Evolutionary conservation across 2,888 invertebrate species (phyloP), one percentile per base, ranked within the genome.

Genomic region (Erpobdella octoculata): DNA sequence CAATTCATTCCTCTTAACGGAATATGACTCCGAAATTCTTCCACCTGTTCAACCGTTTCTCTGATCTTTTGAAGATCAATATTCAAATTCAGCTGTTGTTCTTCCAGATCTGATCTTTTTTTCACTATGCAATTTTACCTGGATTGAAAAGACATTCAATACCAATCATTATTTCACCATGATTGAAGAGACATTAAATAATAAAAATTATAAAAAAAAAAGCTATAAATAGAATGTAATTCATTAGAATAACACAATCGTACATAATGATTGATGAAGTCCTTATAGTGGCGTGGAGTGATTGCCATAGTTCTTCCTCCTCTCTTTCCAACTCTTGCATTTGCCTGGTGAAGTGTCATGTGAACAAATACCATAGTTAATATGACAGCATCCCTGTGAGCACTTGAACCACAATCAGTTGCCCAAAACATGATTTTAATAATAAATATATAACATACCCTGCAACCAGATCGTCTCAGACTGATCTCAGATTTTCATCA

Each of bases 21-120:
- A 96, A 73, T 99, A 87, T 73, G 95, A 95, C 85, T 95, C 96
- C 83, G n/a, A n/a, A n/a, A n/a, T n/a, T n/a, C n/a, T n/a, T n/a
- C n/a, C n/a, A n/a, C n/a, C n/a, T n/a, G n/a, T n/a, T n/a, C n/a
- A n/a, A n/a, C n/a, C n/a, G n/a, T n/a, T n/a, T n/a, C n/a, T n/a
- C n/a, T n/a, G n/a, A n/a, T n/a, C n/a, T n/a, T n/a, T n/a, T n/a
- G n/a, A n/a, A n/a, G n/a, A n/a, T n/a, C n/a, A n/a, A n/a, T n/a
- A n/a, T n/a, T n/a, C n/a, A n/a, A n/a, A n/a, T 98, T 98, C 90
- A 99, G 92, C 82, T 98, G 97, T 82, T 96, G n/a, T n/a, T n/a
- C n/a, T 83, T 99, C 98, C 71, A 99, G 86, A 83, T 98, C 97
- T 2, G 93, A 92, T 53, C 97, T n/a, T 89, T n/a, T 83, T 99